Percentiles rank a stretch among this genome's conserved stretches.
phyloP scores from a whole-genome alignment of 2,113 vertebrate genomes.

The Oreotrochilus melanogaster region DNA sequence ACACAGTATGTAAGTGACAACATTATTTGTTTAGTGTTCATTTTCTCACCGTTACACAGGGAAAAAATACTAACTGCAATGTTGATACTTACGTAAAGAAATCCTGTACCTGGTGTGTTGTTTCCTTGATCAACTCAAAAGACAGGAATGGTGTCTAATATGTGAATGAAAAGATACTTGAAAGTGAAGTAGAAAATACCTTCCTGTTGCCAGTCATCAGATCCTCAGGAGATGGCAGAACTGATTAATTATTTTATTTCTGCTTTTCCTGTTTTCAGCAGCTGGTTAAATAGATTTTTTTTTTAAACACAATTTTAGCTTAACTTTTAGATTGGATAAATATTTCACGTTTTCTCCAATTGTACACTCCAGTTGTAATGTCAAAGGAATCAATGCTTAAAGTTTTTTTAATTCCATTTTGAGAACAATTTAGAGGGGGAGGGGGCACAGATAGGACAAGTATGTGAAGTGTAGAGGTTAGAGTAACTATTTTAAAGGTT shows the following conservation, averaged over 20 bases:
- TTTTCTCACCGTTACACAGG: background rate
- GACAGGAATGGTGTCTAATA: background rate
- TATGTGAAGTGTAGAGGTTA: background rate
- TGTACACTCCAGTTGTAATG: background rate
- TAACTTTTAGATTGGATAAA: background rate
- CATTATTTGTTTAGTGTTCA: background rate
- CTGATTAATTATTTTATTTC: slow-evolving; percentile 13
- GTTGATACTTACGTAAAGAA: background rate
- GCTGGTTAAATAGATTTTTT: background rate
- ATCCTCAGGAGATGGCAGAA: background rate
- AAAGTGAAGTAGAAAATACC: background rate
- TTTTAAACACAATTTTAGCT: background rate
- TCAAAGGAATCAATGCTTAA: background rate
- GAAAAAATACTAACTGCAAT: background rate
- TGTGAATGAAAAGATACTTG: background rate
- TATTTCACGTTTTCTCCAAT: background rate
- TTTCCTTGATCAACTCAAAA: background rate
- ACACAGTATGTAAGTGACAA: background rate
- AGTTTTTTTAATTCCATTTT: background rate
- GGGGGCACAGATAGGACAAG: background rate
- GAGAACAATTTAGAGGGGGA: background rate
- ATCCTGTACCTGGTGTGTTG: background rate
- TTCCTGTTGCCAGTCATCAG: background rate
- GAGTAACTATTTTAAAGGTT: slow-evolving; percentile 33
- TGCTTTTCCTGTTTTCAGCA: background rate